A percentile compares a stretch with the other conserved stretches of the same genome.
phyloP scores from a whole-genome alignment of 1,140 invertebrate species.

The Musca vetustissima region DNA sequence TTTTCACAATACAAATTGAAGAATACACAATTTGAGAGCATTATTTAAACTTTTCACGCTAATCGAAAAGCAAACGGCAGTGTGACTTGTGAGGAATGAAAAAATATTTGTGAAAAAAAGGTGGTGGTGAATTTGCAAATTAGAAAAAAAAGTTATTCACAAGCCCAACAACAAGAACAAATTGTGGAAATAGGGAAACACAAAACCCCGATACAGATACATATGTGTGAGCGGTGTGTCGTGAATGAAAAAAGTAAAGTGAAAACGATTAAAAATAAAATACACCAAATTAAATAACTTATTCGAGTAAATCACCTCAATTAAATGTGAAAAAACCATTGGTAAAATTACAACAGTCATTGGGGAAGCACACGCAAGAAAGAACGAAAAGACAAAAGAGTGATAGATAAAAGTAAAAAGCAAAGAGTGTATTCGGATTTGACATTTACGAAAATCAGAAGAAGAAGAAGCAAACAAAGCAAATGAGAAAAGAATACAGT shows the following conservation, averaged over 20 bases:
- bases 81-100: constrained; percentile 14
- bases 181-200: not conserved
- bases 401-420: constrained; percentile 2
- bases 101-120: constrained; percentile 18
- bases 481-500: no score
- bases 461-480: no score
- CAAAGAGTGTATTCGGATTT: no score
- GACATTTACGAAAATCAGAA: no score
- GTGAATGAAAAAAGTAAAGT: constrained; percentile 10
- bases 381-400: not conserved
- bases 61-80: not conserved
- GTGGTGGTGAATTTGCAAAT: constrained; percentile 23
- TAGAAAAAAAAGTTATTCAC: constrained; percentile 19
- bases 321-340: not conserved
- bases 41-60: constrained; percentile 9
- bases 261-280: not conserved
- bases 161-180: constrained; percentile 9
- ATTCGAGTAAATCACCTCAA: not conserved
- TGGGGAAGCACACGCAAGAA: constrained; percentile 7
- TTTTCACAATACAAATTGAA: not conserved
- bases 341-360: constrained; percentile 17
- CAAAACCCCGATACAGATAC: constrained; percentile 6
- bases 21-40: not conserved
- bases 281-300: not conserved
- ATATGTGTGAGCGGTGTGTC: not conserved